Conservation (phyloP, 1,140 invertebrate genomes). For the Atta colombica region DNA sequence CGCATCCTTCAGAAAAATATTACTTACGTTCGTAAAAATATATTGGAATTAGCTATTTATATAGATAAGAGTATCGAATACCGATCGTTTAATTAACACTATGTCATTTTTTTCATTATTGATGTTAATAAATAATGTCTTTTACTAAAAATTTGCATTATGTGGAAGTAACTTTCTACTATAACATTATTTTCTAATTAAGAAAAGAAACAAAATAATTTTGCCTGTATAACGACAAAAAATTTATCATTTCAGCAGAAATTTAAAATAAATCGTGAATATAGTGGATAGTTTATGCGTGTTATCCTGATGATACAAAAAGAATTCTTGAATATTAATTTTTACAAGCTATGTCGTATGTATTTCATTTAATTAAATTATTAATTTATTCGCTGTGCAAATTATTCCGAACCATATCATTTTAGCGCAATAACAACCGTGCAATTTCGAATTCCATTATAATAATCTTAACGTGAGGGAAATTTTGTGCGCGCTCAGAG, state of each 20-base stretch:
- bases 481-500: constrained; percentile 59
- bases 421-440: neutral
- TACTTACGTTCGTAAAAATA: neutral
- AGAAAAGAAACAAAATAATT: neutral
- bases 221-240: neutral
- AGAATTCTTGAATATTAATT: constrained; percentile 15
- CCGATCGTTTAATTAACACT: constrained; percentile 4
- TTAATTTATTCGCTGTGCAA: constrained; percentile 20
- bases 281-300: neutral
- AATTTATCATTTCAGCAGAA: neutral
- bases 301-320: neutral
- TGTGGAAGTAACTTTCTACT: constrained; percentile 3
- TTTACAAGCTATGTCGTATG: neutral
- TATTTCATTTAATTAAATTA: constrained; percentile 42
- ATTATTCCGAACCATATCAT: constrained; percentile 45
- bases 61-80: neutral
- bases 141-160: neutral
- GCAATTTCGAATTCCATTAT: constrained; percentile 61
- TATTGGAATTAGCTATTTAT: neutral
- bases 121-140: constrained; percentile 3
- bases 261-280: neutral
- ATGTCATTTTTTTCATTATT: neutral
- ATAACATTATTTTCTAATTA: neutral
- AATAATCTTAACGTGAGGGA: constrained; percentile 58
- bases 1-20: neutral